Evolutionary conservation across 2,797 vertebrate genomes (phyloP).

Genomic region (Parotocinclus haroldoi): DNA sequence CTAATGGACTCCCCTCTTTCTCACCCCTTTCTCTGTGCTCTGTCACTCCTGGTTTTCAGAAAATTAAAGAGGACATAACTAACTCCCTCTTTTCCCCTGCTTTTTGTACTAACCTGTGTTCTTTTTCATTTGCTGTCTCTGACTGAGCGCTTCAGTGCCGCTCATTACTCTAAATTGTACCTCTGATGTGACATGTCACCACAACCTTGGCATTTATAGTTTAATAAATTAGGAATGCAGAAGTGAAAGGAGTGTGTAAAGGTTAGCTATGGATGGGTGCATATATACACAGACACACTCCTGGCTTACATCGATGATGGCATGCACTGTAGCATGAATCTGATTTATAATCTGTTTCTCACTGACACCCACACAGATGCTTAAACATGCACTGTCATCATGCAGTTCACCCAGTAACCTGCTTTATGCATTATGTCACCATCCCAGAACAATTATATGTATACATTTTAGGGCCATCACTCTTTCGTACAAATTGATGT

Average conservation of each 20-base stretch:
- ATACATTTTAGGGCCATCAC: conserved; percentile 4
- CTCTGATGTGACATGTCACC: conserved; percentile 51
- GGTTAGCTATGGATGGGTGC: conserved; percentile 19
- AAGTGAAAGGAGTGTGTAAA: conserved; percentile 34
- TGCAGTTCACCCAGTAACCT: conserved; percentile 10
- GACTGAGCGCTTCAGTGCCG: conserved; percentile 45
- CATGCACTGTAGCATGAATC: conserved; percentile 5
- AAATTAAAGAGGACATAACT: conserved; percentile 58
- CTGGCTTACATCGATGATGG: background rate
- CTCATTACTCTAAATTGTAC: conserved; percentile 47
- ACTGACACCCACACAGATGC: conserved; percentile 13
- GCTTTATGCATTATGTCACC: conserved; percentile 40
- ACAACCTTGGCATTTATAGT: conserved; percentile 37
- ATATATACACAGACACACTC: background rate
- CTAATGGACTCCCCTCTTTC: conserved; percentile 17
- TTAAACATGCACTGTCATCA: conserved; percentile 13
- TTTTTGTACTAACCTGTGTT: conserved; percentile 14
- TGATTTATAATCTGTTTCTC: conserved; percentile 26
- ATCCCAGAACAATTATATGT: conserved; percentile 32
- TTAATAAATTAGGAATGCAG: conserved; percentile 32
- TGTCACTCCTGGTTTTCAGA: conserved; percentile 50
- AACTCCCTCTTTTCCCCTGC: background rate
- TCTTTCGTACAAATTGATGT: background rate
- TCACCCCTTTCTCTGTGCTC: conserved; percentile 24
- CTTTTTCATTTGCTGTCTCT: conserved; percentile 36